These are phyloP conservation scores for Arion vulgaris DNA, from an alignment of 1,140 invertebrate species.

Conservation along the genomic window DNA sequence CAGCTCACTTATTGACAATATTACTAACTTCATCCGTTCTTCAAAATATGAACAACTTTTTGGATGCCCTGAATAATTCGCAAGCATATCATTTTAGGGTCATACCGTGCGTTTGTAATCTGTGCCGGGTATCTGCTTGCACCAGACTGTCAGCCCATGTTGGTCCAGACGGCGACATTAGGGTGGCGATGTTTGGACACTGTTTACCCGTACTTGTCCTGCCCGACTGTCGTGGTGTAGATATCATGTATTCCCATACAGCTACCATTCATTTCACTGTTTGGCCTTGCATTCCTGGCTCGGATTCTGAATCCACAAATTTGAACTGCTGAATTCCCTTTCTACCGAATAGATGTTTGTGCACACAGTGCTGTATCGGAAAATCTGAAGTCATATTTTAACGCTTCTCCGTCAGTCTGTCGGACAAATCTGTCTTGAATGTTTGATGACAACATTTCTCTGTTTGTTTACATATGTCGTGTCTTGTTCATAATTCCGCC, in stretches of 20 bases:
- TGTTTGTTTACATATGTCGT: no score
- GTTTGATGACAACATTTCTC: background rate
- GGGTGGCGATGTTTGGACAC: conserved; percentile 31
- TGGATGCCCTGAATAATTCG: background rate
- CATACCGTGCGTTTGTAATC: conserved; percentile 1
- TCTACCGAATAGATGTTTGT: background rate
- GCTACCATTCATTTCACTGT: background rate
- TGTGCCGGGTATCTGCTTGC: conserved; percentile 14
- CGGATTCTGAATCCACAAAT: background rate
- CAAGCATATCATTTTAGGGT: background rate
- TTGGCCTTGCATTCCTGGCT: background rate
- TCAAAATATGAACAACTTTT: no score
- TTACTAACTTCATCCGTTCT: no score
- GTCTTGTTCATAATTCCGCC: no score
- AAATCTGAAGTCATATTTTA: background rate
- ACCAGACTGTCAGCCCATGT: conserved; percentile 18
- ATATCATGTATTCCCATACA: background rate
- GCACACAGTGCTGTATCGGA: background rate
- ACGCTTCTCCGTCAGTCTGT: background rate
- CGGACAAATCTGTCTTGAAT: background rate
- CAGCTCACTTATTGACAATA: no score
- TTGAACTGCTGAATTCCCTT: background rate
- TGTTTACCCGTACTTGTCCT: conserved; percentile 21
- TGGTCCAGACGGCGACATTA: conserved; percentile 31
- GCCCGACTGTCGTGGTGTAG: background rate